These are phyloP conservation scores for Antheraea pernyi DNA, from an alignment of 1,140 invertebrate genomes.

Conservation along the genomic window DNA sequence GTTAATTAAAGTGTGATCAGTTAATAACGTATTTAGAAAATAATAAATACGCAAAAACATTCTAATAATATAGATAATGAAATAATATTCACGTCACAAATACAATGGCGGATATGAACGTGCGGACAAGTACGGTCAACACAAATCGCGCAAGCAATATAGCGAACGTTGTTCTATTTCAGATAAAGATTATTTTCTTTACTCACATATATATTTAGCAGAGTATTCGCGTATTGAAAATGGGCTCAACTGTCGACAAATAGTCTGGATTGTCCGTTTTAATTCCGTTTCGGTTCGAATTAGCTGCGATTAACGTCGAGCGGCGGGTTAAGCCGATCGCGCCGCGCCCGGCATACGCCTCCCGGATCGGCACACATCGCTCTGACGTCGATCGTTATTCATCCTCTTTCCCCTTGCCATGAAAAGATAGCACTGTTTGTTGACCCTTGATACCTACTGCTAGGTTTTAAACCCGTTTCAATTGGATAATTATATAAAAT, in stretches of 20 bases:
- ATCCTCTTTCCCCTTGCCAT: constrained; percentile 51
- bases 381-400: constrained; percentile 79
- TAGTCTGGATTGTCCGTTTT: constrained; percentile 73
- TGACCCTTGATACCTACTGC: constrained; percentile 29
- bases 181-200: background rate
- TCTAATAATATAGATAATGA: too few species aligned
- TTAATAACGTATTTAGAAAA: too few species aligned
- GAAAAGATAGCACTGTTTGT: constrained; percentile 55
- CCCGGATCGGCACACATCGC: constrained; percentile 78
- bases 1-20: too few species aligned
- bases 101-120: too few species aligned
- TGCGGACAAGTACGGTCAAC: too few species aligned
- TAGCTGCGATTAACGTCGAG: constrained; percentile 71
- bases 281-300: constrained; percentile 75
- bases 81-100: too few species aligned
- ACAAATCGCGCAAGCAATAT: too few species aligned
- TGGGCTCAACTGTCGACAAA: constrained; percentile 66
- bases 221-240: background rate
- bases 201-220: background rate
- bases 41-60: too few species aligned
- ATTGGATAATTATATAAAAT: background rate
- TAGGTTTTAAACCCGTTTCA: background rate
- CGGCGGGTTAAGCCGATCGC: constrained; percentile 65
- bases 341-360: constrained; percentile 37
- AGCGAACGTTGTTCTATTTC: too few species aligned